Base-by-base conservation (phyloP, 1,140 invertebrate genomes). In the Penaeus indicus region DNA sequence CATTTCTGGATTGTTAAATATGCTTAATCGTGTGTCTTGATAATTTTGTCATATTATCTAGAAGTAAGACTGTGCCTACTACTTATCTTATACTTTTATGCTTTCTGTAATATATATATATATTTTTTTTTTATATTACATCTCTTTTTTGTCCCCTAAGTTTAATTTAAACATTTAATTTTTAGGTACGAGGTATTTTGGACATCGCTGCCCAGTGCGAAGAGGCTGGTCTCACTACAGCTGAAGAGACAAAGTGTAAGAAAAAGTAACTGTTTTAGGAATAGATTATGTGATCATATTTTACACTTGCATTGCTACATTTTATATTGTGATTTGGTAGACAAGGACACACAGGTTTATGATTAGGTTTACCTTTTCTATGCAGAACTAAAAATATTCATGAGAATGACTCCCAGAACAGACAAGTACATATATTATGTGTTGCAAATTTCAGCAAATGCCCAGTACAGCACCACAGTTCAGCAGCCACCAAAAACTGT, bases 171-270 rank as follows among this genome's bases (percentile, higher is more conserved):
- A 21, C 54, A 42, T 81, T 81, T 18, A 60, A 61, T 81, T 22
- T 27, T 81, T 85, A 91, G 90, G 90, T 91, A 27, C 84, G 90
- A 75, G 90, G 90, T 18, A 91, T 91, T 27, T 79, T 91, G 25
- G 90, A 91, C 42, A 91, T 91, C 67, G 90, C 90, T 85, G 90
- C 90, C 54, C 90, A 91, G 85, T 91, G 90, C 75, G 90, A 91
- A 21, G 90, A 91, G 67, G 90, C 90, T 42, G 90, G 90, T 13
- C 85, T 91, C 8, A 91, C 90, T 21, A 91, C 90, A 75, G 86
- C 90, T 13, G 90, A 91, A 42, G 90, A 91, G 64, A 91, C 90
- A 21, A 91, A 91, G 84, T 91, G 90, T 91, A 77, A 89, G 88
- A 88, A 25, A 32, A n/a, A 62, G 63, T 47, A 27, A 72, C 27